These are phyloP conservation scores for Pristionchus entomophagus DNA, from an alignment of 2,888 invertebrate species.

Conservation along the genomic window DNA sequence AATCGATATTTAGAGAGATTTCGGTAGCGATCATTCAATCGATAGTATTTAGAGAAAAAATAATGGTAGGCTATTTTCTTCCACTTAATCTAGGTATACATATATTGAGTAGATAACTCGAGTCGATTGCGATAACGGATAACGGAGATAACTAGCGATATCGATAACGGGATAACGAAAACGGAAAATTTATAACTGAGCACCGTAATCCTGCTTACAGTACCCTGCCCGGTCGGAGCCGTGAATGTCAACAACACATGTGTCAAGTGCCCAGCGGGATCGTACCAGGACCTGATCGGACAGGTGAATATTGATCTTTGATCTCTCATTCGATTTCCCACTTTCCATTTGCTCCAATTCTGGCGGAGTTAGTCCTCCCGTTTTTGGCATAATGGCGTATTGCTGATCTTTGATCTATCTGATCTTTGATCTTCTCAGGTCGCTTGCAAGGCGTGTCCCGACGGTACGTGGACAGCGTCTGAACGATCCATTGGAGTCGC, in stretches of 20 bases:
- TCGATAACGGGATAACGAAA: too few species aligned
- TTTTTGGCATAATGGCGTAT: constrained; percentile 81
- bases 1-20: background rate
- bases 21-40: background rate
- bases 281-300: constrained; percentile 81
- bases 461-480: constrained; percentile 88
- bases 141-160: too few species aligned
- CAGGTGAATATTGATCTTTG: constrained; percentile 80
- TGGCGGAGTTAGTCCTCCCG: background rate
- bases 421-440: constrained; percentile 78
- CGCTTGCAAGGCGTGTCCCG: constrained; percentile 92
- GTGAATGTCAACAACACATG: constrained; percentile 92
- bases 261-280: constrained; percentile 89
- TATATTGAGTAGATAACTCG: too few species aligned
- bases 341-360: background rate
- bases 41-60: background rate
- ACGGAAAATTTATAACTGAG: background rate
- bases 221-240: constrained; percentile 97
- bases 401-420: background rate
- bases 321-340: background rate
- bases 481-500: constrained; percentile 83
- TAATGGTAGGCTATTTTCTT: too few species aligned
- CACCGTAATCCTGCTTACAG: constrained; percentile 79
- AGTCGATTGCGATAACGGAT: too few species aligned
- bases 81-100: too few species aligned